phyloP scores from a whole-genome alignment of 2,113 vertebrate genomes.

The Motacilla alba region DNA sequence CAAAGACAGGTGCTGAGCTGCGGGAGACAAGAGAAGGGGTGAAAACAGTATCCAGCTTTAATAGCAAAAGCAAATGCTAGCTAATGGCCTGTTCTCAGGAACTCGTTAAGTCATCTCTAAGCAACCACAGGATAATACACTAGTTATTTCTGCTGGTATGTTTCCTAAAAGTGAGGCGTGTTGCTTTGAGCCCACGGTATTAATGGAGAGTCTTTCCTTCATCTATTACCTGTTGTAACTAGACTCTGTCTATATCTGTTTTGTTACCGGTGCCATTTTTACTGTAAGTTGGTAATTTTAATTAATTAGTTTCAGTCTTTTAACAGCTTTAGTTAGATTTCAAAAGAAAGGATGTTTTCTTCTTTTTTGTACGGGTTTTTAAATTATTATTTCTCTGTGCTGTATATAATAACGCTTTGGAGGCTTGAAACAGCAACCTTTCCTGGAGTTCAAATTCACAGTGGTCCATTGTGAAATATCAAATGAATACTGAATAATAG shows the following conservation, averaged over 20 bases:
- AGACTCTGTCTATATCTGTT: conserved; percentile 13
- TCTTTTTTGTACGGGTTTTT: background rate
- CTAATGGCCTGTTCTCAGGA: conserved; percentile 92
- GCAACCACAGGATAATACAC: conserved; percentile 86
- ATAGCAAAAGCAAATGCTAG: conserved; percentile 97
- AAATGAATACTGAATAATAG: conserved; percentile 64
- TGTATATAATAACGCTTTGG: conserved; percentile 38
- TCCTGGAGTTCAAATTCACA: conserved; percentile 58
- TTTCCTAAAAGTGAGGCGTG: conserved; percentile 82
- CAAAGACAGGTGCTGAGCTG: conserved; percentile 97
- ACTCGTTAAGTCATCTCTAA: conserved; percentile 97
- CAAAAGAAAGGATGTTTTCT: conserved; percentile 28
- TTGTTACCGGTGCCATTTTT: conserved; percentile 41
- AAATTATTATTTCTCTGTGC: conserved; percentile 51
- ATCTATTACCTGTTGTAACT: conserved; percentile 77
- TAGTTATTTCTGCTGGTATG: conserved; percentile 88
- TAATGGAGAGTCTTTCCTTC: conserved; percentile 64
- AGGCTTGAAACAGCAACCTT: conserved; percentile 51
- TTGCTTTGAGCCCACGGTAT: conserved; percentile 73
- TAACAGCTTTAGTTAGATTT: conserved; percentile 20
- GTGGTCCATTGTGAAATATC: conserved; percentile 59
- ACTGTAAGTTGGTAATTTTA: conserved; percentile 18
- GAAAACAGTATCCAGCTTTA: conserved; percentile 94
- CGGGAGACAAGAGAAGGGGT: conserved; percentile 84
- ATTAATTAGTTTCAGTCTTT: conserved; percentile 24